Evolutionary conservation across 2,888 invertebrate genomes (phyloP).

Genomic region (Sphecodes monilicornis): DNA sequence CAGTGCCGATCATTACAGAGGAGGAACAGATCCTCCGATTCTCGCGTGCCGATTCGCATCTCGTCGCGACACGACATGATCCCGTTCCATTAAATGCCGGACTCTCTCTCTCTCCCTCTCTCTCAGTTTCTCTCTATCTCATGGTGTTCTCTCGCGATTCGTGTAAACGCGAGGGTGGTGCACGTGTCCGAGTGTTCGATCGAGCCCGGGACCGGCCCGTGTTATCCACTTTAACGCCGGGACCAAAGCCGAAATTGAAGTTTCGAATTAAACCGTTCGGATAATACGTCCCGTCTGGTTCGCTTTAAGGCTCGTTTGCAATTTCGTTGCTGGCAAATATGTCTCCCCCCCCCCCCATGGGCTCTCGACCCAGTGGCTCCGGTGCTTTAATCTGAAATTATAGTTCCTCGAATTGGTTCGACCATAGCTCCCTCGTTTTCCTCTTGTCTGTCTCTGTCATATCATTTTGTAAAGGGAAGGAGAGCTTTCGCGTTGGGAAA

Average conservation of each 20-base stretch:
- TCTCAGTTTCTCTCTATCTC: background rate
- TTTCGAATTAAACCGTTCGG: slow-evolving; percentile 79
- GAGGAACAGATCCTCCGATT: slow-evolving; percentile 15
- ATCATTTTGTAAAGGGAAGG: background rate
- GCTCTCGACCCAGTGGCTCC: background rate
- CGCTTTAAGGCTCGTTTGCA: slow-evolving; percentile 67
- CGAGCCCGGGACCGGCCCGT: slow-evolving; percentile 31
- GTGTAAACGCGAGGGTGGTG: slow-evolving; percentile 27
- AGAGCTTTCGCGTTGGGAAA: background rate
- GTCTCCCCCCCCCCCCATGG: slow-evolving; percentile 22
- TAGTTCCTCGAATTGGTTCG: slow-evolving; percentile 35
- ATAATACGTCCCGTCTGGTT: slow-evolving; percentile 70
- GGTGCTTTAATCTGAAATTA: slow-evolving; percentile 53
- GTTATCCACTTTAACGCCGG: slow-evolving; percentile 74
- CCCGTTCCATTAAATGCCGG: background rate
- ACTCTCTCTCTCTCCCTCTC: background rate
- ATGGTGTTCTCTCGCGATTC: slow-evolving; percentile 19
- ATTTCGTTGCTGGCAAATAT: slow-evolving; percentile 64
- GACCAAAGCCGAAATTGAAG: slow-evolving; percentile 77
- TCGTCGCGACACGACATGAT: slow-evolving; percentile 14
- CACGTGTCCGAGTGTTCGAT: slow-evolving; percentile 62
- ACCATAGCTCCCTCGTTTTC: background rate
- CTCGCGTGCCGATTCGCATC: slow-evolving; percentile 19
- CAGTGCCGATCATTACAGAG: slow-evolving; percentile 6
- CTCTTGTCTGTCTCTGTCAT: background rate